phyloP scores from a whole-genome alignment of 1,140 invertebrate species.

The Caenorhabditis inopinata region DNA sequence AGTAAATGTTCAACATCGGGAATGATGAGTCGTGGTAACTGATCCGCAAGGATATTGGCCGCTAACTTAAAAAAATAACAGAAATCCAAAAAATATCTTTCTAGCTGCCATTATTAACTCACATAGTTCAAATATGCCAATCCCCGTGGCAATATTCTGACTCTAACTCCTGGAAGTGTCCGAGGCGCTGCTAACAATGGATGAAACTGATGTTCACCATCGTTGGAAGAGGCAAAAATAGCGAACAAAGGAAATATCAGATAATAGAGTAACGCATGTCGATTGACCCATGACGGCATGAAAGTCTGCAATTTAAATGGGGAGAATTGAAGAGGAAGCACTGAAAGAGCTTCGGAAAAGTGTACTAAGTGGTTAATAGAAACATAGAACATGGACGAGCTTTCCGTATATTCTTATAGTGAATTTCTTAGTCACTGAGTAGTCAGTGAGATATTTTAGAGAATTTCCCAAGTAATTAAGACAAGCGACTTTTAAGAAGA shows the following conservation, averaged over 20 bases:
- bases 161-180: constrained; percentile 33
- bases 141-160: constrained; percentile 31
- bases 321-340: not conserved
- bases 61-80: too few relatives aligned
- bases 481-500: too few relatives aligned
- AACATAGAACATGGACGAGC: too few relatives aligned
- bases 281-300: constrained; percentile 9
- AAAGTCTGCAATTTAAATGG: not conserved
- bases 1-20: constrained; percentile 48
- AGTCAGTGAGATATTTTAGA: too few relatives aligned
- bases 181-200: constrained; percentile 27
- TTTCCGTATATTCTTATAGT: too few relatives aligned
- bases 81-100: too few relatives aligned
- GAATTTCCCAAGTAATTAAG: too few relatives aligned
- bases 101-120: too few relatives aligned
- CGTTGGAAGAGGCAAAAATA: not conserved
- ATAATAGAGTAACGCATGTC: not conserved
- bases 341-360: too few relatives aligned
- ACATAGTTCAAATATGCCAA: constrained; percentile 40
- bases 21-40: constrained; percentile 45
- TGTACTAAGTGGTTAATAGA: too few relatives aligned
- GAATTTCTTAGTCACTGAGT: too few relatives aligned
- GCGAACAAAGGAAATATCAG: not conserved
- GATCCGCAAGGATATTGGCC: constrained; percentile 46
- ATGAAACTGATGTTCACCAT: constrained; percentile 30